These are phyloP conservation scores for Otocyon megalotis DNA, from an alignment of 2,113 vertebrate genomes.

Conservation along the genomic window DNA sequence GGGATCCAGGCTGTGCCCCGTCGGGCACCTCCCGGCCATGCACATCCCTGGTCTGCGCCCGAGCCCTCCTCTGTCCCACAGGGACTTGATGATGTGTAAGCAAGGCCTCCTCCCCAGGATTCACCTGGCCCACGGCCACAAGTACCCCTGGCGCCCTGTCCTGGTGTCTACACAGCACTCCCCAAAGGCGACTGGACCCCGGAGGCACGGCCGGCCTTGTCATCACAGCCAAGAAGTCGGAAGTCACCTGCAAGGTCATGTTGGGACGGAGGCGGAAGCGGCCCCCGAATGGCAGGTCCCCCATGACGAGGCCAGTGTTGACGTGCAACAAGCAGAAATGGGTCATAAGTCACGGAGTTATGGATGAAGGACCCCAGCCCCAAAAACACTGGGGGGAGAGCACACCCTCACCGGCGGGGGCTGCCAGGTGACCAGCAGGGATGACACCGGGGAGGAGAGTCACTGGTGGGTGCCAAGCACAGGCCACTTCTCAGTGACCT, in stretches of 20 bases:
- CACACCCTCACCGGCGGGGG: not conserved
- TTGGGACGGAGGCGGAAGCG: not conserved
- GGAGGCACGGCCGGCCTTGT: not conserved
- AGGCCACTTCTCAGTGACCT: not conserved
- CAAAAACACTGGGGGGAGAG: not conserved
- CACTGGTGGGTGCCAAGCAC: not conserved
- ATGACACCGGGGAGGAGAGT: not conserved
- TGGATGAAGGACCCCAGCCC: not conserved
- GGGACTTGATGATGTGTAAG: not conserved
- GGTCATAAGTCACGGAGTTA: not conserved
- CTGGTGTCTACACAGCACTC: accelerated
- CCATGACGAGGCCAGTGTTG: accelerated
- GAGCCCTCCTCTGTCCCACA: not conserved
- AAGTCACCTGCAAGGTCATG: not conserved
- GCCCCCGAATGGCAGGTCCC: not conserved
- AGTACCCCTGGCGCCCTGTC: not conserved
- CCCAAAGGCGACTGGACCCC: too few relatives aligned
- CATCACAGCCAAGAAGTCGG: not conserved
- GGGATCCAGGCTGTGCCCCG: not conserved
- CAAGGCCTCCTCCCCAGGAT: not conserved
- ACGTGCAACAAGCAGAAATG: not conserved
- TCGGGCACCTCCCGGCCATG: not conserved
- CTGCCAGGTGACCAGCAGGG: not conserved
- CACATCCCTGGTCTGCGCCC: not conserved
- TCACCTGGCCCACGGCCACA: too few relatives aligned